phyloP scores from a whole-genome alignment of 2,888 invertebrate genomes.

The Emmelina monodactyla region DNA sequence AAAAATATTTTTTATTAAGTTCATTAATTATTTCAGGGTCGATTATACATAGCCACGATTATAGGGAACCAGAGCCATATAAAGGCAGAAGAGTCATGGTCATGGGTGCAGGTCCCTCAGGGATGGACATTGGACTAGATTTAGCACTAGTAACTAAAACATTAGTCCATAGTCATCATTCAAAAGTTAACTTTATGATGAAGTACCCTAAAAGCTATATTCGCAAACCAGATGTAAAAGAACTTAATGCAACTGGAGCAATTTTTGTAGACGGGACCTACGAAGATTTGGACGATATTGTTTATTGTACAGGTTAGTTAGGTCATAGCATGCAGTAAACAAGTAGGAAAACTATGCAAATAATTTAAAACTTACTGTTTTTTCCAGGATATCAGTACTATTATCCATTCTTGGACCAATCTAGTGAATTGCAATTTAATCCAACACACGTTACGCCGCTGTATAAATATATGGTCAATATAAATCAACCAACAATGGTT shows the following conservation, averaged over 20 bases:
- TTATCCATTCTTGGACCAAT: constrained; percentile 75
- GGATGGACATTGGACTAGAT: constrained; percentile 74
- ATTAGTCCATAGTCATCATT: constrained; percentile 63
- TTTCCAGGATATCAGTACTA: constrained; percentile 71
- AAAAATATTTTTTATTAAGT: too few relatives aligned
- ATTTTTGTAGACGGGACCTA: constrained; percentile 67
- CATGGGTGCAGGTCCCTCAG: constrained; percentile 78
- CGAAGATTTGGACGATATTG: constrained; percentile 69
- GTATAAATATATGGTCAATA: constrained; percentile 80
- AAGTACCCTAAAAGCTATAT: constrained; percentile 53
- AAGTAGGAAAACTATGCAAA: not conserved
- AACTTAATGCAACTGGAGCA: constrained; percentile 57
- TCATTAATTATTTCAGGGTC: too few relatives aligned
- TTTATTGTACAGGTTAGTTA: constrained; percentile 77
- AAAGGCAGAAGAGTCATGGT: constrained; percentile 66
- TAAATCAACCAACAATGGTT: constrained; percentile 75
- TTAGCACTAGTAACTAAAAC: constrained; percentile 47
- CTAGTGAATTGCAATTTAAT: constrained; percentile 66
- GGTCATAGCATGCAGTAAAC: not conserved
- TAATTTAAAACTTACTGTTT: constrained; percentile 3
- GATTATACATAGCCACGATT: constrained; percentile 77
- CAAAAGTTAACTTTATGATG: constrained; percentile 34
- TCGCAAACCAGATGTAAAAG: constrained; percentile 58
- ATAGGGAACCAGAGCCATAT: constrained; percentile 69
- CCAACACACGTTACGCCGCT: constrained; percentile 70